Evolutionary conservation across 2,888 invertebrate genomes (phyloP).

Genomic region (Tetranychus truncatus): DNA sequence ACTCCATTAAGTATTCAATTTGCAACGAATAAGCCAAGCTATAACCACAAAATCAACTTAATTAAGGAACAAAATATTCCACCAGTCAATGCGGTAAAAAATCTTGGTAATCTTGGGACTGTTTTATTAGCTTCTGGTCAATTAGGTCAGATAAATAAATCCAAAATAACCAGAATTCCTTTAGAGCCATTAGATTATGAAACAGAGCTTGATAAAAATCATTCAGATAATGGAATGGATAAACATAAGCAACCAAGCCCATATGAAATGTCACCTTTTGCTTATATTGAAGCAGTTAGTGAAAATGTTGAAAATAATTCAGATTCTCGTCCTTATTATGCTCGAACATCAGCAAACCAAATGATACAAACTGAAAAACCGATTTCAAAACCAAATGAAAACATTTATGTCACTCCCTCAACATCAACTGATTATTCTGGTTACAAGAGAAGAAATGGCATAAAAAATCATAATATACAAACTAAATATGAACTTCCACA

Average conservation of each 20-base stretch:
- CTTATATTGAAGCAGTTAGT: neutral
- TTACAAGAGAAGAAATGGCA: neutral
- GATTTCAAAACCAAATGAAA: neutral
- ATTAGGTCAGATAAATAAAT: neutral
- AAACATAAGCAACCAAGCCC: neutral
- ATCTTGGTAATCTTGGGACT: slow-evolving; percentile 6
- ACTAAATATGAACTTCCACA: neutral
- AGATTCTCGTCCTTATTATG: neutral
- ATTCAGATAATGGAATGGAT: neutral
- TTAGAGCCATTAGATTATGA: slow-evolving; percentile 8
- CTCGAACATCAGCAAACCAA: neutral
- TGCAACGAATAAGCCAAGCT: neutral
- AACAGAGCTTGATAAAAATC: neutral
- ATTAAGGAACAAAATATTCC: neutral
- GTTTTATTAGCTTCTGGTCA: neutral
- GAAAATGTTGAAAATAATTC: neutral
- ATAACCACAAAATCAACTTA: neutral
- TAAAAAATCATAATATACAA: neutral
- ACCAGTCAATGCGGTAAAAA: neutral
- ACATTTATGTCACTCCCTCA: neutral
- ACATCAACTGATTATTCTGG: neutral
- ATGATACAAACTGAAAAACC: neutral
- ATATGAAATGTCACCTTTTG: neutral
- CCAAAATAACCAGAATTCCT: neutral
- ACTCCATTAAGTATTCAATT: neutral